Evolutionary conservation across 2,113 vertebrate species (phyloP).

Genomic region (Eulemur rufifrons): DNA sequence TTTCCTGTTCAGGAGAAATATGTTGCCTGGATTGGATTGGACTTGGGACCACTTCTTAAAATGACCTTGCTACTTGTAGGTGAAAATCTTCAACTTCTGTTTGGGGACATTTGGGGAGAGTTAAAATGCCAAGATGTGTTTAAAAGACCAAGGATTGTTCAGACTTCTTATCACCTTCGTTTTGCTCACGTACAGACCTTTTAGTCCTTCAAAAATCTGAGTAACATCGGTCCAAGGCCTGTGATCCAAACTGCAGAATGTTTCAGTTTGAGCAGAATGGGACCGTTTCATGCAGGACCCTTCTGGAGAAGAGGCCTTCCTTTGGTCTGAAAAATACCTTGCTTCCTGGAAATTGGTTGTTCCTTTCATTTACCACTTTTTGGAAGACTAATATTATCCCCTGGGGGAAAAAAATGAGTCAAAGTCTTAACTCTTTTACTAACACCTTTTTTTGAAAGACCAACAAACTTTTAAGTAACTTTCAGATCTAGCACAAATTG

Average conservation of each 20-base stretch:
- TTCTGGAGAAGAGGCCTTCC: not conserved
- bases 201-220: slow-evolving; percentile 7
- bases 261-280: not conserved
- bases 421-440: not conserved
- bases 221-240: not conserved
- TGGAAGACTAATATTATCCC: not conserved
- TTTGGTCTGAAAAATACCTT: not conserved
- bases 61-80: not conserved
- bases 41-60: not conserved
- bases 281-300: not conserved
- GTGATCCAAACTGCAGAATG: not conserved
- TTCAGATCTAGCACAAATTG: not conserved
- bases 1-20: not conserved
- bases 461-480: not conserved
- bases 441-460: not conserved
- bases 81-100: not conserved
- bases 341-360: not conserved
- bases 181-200: not conserved
- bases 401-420: not conserved
- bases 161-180: not conserved
- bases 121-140: not conserved
- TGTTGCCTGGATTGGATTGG: not conserved
- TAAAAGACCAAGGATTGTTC: not conserved
- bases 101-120: not conserved
- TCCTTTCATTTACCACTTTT: not conserved